Base-by-base conservation (phyloP, 2,797 vertebrate species). In the Syncerus caffer region DNA sequence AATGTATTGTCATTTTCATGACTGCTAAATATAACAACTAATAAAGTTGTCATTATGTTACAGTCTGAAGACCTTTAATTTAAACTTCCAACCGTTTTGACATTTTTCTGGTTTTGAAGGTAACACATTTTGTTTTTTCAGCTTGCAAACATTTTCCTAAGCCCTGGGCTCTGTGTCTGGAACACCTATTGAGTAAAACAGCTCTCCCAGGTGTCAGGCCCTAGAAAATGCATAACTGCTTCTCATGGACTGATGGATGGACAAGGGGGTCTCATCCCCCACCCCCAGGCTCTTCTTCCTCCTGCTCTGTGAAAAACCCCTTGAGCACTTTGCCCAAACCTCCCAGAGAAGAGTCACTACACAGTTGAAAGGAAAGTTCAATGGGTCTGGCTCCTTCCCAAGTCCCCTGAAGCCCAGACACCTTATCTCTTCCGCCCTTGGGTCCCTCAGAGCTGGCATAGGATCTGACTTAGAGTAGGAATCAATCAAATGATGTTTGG, bases 381-480 rank as follows among this genome's bases (percentile, higher is more conserved):
- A 21, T 0, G 2, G 42, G 3, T n/a, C 34, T 55, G n/a, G 3
- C 15, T 83, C 38, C 42, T 80, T 27, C 42, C n/a, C 3, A 53
- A 42, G 85, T 16, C 89, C 31, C 13, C 6, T 71, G 34, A 23
- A 62, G 31, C 50, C 50, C 19, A 34, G 27, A 5, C 9, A 27
- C 51, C 38, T 57, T 82, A 1, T 45, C 10, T 21, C 13, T 9
- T 74, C n/a, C 1, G 7, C 23, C 8, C 17, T 10, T 58, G 34
- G 16, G 8, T 27, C 6, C 62, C 80, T 42, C 51, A 78, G 71
- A 50, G 42, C 91, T 62, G 58, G 85, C 7, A 6, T 19, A 64
- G 58, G 50, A 29, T 80, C 51, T 83, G 14, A 71, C 29, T 51
- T 85, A 60, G 23, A 93, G 17, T 6, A 42, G 50, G 42, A 47